Evolutionary conservation across 2,113 vertebrate genomes (phyloP).

Genomic region (Triplophysa siluroides): DNA sequence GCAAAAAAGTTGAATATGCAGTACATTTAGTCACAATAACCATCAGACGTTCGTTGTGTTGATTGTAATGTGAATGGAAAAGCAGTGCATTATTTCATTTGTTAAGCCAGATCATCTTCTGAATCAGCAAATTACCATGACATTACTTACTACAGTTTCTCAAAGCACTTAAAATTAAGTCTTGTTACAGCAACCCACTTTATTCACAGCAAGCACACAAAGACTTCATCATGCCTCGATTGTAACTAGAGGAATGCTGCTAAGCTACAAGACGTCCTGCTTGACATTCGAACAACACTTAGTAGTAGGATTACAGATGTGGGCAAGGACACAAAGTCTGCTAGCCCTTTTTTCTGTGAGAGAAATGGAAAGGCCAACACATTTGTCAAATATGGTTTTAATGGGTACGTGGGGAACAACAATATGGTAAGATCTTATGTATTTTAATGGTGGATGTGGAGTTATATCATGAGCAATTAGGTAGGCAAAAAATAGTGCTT

Average conservation of each 20-base stretch:
- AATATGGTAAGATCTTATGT: background rate
- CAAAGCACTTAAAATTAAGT: slow-evolving; percentile 13
- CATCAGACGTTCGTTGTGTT: background rate
- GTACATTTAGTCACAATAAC: background rate
- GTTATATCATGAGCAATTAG: no score
- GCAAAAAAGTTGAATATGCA: background rate
- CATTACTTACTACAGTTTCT: slow-evolving; percentile 8
- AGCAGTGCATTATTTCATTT: background rate
- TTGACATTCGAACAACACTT: slow-evolving; percentile 1
- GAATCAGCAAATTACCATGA: slow-evolving; percentile 20
- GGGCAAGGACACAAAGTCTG: background rate
- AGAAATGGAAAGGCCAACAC: background rate
- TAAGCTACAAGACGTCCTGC: slow-evolving; percentile 8
- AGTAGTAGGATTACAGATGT: slow-evolving; percentile 13
- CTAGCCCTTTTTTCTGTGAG: background rate
- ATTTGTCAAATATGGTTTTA: background rate
- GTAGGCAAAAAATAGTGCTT: no score
- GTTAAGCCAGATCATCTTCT: slow-evolving; percentile 9
- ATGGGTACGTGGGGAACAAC: no score
- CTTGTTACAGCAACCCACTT: background rate
- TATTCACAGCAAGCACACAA: slow-evolving; percentile 25
- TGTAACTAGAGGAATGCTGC: background rate
- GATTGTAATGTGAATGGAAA: background rate
- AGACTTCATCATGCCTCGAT: background rate
- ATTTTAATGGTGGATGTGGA: no score